Evolutionary conservation across 1,140 invertebrate genomes (phyloP).

Genomic region (Sycobia sp.): DNA sequence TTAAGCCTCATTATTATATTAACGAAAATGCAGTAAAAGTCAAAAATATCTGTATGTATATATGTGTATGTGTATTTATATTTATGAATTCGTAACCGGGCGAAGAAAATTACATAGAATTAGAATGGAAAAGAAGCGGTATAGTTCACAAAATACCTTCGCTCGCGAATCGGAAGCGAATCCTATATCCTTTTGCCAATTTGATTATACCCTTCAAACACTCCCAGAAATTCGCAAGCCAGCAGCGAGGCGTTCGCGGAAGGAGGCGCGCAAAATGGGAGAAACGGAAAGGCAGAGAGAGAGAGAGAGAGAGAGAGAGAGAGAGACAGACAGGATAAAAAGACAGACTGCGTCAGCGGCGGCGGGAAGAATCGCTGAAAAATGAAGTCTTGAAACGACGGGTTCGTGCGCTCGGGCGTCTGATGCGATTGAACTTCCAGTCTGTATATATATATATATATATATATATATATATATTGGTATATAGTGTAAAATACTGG

Average conservation of each 20-base stretch:
- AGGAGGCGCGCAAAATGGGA: background rate
- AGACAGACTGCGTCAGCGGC: conserved; percentile 14
- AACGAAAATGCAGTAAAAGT: too few species aligned
- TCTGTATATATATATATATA: too few species aligned
- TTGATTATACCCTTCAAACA: conserved; percentile 26
- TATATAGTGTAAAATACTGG: too few species aligned
- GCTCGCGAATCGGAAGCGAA: background rate
- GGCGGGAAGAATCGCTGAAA: conserved; percentile 13
- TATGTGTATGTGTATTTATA: too few species aligned
- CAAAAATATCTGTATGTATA: too few species aligned
- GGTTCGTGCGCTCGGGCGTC: too few species aligned
- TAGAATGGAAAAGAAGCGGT: background rate
- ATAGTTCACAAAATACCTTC: background rate
- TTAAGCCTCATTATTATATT: too few species aligned
- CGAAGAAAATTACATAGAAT: background rate
- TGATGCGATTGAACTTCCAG: too few species aligned
- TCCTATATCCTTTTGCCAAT: conserved; percentile 14
- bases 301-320: too few species aligned
- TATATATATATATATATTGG: too few species aligned
- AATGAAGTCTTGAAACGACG: conserved; percentile 25
- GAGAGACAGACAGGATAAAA: background rate
- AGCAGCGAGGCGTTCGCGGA: conserved; percentile 15
- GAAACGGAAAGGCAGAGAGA: too few species aligned
- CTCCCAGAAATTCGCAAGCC: too few species aligned
- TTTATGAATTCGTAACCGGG: background rate